These are phyloP conservation scores for Agonopterix heracliana DNA, from an alignment of 2,888 invertebrate species.

Conservation along the genomic window DNA sequence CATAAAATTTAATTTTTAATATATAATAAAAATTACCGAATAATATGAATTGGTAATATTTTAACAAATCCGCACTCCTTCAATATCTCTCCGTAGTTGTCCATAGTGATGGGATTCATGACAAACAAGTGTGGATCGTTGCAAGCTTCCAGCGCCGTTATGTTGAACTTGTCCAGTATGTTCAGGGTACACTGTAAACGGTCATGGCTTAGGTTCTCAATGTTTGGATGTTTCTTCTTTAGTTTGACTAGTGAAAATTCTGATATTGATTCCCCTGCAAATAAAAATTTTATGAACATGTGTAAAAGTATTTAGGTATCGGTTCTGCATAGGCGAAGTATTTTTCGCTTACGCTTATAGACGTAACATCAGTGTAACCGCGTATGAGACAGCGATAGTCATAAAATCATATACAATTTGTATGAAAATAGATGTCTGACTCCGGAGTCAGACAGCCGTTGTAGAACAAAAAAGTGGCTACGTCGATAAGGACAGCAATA, in stretches of 20 bases:
- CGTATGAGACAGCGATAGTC: no score
- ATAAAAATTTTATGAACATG: not conserved
- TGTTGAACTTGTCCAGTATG: slow-evolving; percentile 57
- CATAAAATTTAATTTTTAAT: not conserved
- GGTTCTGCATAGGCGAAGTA: not conserved
- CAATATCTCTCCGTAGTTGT: slow-evolving; percentile 78
- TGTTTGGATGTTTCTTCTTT: slow-evolving; percentile 49
- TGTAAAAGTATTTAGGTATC: not conserved
- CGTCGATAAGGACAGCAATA: no score
- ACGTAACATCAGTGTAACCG: no score
- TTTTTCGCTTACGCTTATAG: no score
- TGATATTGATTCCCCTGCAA: slow-evolving; percentile 40
- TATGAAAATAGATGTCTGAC: no score
- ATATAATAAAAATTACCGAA: slow-evolving; percentile 36
- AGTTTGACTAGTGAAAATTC: slow-evolving; percentile 28
- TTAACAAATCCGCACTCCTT: slow-evolving; percentile 77
- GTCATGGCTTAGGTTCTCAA: slow-evolving; percentile 41
- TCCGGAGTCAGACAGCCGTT: no score
- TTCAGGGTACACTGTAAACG: slow-evolving; percentile 46
- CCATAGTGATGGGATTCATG: slow-evolving; percentile 71
- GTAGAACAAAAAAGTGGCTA: no score
- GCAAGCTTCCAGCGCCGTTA: slow-evolving; percentile 69
- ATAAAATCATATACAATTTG: no score
- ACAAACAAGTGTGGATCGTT: slow-evolving; percentile 74
- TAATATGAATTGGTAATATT: slow-evolving; percentile 54